Percentiles rank a stretch among this genome's conserved stretches.
These are phyloP conservation scores for Lophotis ruficrista DNA, from an alignment of 2,113 vertebrate genomes.

Conservation along the genomic window DNA sequence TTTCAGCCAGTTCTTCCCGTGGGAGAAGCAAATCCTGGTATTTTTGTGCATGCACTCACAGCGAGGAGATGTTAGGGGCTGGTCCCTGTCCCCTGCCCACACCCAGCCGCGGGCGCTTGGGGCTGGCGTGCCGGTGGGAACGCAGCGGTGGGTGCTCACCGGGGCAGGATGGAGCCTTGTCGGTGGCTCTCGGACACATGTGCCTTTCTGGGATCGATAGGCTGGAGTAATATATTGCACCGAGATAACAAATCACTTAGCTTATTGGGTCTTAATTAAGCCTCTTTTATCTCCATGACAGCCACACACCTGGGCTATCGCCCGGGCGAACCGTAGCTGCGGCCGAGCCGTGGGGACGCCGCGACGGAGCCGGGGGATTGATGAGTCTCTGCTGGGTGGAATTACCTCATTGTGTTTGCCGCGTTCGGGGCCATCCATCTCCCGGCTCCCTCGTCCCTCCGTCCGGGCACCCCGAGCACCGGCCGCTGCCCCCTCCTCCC, in stretches of 20 bases:
- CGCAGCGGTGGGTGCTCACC: fast-evolving
- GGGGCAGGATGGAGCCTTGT: background rate
- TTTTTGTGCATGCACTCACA: background rate
- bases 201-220: conserved; percentile 50
- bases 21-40: background rate
- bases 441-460: background rate
- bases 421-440: background rate
- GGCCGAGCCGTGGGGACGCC: background rate
- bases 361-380: conserved; percentile 32
- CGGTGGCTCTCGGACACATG: background rate
- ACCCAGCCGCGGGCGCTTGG: background rate
- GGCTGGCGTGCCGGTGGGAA: background rate
- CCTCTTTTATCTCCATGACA: conserved; percentile 78
- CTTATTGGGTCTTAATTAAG: conserved; percentile 82
- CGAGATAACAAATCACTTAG: conserved; percentile 78
- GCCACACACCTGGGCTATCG: conserved; percentile 71
- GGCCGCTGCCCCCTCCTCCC: background rate
- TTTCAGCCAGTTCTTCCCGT: background rate
- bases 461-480: background rate
- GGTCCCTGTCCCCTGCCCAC: background rate
- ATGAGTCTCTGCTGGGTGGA: conserved; percentile 40
- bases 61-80: background rate
- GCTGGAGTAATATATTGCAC: conserved; percentile 70
- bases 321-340: background rate
- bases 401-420: conserved; percentile 49